These are phyloP conservation scores for Neodontobutis hainanensis DNA, from an alignment of 2,113 vertebrate species.

Conservation along the genomic window DNA sequence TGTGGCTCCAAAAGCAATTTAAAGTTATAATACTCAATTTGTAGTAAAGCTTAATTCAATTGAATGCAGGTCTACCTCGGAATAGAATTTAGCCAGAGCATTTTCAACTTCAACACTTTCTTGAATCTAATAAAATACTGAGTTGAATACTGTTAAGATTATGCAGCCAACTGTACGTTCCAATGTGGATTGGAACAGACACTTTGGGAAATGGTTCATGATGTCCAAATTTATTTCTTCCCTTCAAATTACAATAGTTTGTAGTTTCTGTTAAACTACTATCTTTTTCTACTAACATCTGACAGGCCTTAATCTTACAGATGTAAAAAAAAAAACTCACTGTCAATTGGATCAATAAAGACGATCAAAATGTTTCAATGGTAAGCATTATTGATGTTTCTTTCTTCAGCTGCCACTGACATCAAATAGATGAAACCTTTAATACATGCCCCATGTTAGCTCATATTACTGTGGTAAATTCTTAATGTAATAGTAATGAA, in stretches of 20 bases:
- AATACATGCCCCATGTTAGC: not conserved
- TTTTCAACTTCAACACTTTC: not conserved
- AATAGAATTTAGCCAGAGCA: not conserved
- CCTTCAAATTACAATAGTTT: no score
- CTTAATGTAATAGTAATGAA: not conserved
- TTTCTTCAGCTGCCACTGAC: no score
- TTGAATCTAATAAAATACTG: not conserved
- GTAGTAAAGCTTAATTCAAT: not conserved
- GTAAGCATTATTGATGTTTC: no score
- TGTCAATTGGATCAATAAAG: no score
- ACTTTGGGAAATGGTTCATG: not conserved
- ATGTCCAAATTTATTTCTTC: no score
- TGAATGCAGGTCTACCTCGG: not conserved
- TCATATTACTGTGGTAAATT: not conserved
- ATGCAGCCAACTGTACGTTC: not conserved
- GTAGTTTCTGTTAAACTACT: no score
- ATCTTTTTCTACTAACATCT: no score
- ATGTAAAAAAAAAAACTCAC: no score
- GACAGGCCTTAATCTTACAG: no score
- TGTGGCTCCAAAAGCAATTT: conserved; percentile 15
- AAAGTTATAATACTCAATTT: not conserved
- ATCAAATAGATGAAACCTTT: no score
- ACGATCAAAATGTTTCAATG: no score
- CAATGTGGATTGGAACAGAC: not conserved
- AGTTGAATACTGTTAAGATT: not conserved